phyloP scores from a whole-genome alignment of 2,797 vertebrate genomes.

The Astyanax mexicanus region DNA sequence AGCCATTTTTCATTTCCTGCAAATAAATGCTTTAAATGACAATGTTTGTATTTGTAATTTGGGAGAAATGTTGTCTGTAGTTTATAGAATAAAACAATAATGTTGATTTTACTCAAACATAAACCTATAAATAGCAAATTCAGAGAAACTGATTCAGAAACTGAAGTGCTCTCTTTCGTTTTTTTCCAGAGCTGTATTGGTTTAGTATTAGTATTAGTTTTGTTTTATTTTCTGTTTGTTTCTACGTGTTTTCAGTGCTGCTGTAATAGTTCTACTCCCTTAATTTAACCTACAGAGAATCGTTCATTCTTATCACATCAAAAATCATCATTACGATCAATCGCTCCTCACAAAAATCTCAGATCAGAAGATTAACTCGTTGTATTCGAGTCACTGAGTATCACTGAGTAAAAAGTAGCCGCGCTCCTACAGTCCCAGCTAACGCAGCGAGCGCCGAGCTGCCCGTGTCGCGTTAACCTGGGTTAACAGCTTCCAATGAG shows the following conservation, averaged over 20 bases:
- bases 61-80: too few relatives aligned
- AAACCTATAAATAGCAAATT: too few relatives aligned
- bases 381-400: slow-evolving; percentile 31
- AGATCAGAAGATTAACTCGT: slow-evolving; percentile 5
- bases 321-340: slow-evolving; percentile 15
- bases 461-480: slow-evolving; percentile 74
- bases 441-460: slow-evolving; percentile 73
- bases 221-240: not conserved
- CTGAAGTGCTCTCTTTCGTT: too few relatives aligned
- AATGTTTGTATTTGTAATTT: too few relatives aligned
- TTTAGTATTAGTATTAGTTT: too few relatives aligned
- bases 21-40: too few relatives aligned
- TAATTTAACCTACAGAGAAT: not conserved
- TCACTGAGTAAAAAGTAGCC: slow-evolving; percentile 58
- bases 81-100: too few relatives aligned
- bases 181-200: too few relatives aligned
- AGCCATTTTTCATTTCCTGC: too few relatives aligned
- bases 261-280: not conserved
- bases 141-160: too few relatives aligned
- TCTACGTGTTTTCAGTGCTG: not conserved
- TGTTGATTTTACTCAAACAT: too few relatives aligned
- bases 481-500: slow-evolving; percentile 78
- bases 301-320: not conserved
- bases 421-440: slow-evolving; percentile 65
- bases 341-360: not conserved